A percentile compares a stretch with the other conserved stretches of the same genome.
Evolutionary conservation across 1,140 invertebrate species (phyloP).

Genomic region (Fopius arisanus): DNA sequence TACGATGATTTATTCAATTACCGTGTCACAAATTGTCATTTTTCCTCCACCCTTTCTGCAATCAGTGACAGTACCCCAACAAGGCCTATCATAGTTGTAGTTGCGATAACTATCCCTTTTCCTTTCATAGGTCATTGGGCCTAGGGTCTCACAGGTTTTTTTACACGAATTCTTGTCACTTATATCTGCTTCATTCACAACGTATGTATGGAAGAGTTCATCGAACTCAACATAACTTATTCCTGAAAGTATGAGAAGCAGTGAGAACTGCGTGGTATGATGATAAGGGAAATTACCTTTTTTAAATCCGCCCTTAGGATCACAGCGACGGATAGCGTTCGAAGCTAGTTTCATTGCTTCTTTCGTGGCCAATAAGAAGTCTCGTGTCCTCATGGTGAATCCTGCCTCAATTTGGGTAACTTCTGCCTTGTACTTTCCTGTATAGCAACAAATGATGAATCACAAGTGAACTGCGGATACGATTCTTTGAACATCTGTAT

Average conservation of each 20-base stretch:
- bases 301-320: not conserved
- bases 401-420: not conserved
- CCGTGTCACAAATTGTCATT: not conserved
- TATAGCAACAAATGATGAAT: no score
- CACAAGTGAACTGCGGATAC: no score
- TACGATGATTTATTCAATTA: not conserved
- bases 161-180: not conserved
- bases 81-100: not conserved
- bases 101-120: not conserved
- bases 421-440: not conserved
- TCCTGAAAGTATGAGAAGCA: not conserved
- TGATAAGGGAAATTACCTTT: not conserved
- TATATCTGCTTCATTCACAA: not conserved
- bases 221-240: not conserved
- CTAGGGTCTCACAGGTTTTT: not conserved
- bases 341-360: not conserved
- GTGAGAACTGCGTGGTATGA: not conserved
- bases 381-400: not conserved
- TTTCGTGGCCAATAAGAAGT: not conserved
- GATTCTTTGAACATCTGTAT: no score
- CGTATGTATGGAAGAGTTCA: not conserved
- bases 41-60: not conserved
- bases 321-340: conserved; percentile 1
- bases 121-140: not conserved
- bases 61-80: not conserved